Evolutionary conservation across 2,113 vertebrate genomes (phyloP).

Genomic region (Pseudorectes ferrugineus): DNA sequence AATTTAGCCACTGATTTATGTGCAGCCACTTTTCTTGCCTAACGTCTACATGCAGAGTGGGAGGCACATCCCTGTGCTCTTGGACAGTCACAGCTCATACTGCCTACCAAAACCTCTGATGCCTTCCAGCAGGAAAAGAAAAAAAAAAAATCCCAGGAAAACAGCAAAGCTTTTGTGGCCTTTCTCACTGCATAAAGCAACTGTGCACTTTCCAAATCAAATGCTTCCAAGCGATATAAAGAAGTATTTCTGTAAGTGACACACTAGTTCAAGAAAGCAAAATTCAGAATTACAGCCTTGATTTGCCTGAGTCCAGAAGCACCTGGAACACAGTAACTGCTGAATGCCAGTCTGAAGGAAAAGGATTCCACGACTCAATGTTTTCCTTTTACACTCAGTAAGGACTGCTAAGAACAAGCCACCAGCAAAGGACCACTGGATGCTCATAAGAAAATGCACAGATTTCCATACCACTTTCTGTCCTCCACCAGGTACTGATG

Average conservation of each 20-base stretch:
- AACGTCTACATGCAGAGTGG: fast-evolving
- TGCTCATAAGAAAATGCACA: background rate
- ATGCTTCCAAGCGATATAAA: background rate
- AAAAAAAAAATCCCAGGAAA: background rate
- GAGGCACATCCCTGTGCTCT: background rate
- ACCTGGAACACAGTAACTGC: background rate
- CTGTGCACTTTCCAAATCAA: background rate
- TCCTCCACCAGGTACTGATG: background rate
- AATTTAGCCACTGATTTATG: background rate
- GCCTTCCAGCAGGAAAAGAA: background rate
- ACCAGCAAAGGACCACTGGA: background rate
- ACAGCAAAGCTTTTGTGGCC: background rate
- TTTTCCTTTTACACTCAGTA: background rate
- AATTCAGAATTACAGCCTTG: background rate
- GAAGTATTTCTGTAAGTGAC: background rate
- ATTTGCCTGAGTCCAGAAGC: background rate
- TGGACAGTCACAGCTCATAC: background rate
- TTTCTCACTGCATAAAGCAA: background rate
- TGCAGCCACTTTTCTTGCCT: background rate
- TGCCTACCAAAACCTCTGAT: background rate
- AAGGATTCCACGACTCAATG: background rate
- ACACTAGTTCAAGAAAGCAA: background rate
- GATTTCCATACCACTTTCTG: background rate
- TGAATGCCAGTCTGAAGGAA: background rate
- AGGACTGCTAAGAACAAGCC: background rate